Percentiles rank a stretch among this genome's conserved stretches.
phyloP scores from a whole-genome alignment of 2,888 invertebrate genomes.

The Perizoma affinitatum region DNA sequence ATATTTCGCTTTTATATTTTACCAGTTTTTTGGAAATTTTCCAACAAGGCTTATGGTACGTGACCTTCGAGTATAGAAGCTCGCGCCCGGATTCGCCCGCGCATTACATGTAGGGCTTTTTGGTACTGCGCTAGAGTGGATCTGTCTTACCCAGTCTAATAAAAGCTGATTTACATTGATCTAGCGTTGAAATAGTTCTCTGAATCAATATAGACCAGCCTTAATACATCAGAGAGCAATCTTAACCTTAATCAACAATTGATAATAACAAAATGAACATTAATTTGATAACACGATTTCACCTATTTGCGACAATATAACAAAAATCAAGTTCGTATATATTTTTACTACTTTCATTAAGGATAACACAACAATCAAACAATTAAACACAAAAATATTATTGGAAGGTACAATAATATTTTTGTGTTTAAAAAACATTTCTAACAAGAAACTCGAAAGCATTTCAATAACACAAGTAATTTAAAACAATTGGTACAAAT shows the following conservation, averaged over 20 bases:
- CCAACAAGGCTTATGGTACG: slow-evolving; percentile 74
- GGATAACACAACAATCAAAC: no score
- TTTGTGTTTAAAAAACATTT: neutral
- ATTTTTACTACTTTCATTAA: no score
- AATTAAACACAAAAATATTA: no score
- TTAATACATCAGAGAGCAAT: neutral
- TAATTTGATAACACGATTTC: slow-evolving; percentile 6
- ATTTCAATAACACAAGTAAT: slow-evolving; percentile 5
- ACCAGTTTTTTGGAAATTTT: slow-evolving; percentile 72
- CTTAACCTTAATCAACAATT: neutral
- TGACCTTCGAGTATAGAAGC: slow-evolving; percentile 60
- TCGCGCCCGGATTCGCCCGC: slow-evolving; percentile 61
- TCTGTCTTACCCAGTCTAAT: slow-evolving; percentile 43
- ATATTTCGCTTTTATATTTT: slow-evolving; percentile 80
- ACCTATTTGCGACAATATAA: slow-evolving; percentile 11
- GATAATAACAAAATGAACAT: slow-evolving; percentile 9
- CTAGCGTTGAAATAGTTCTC: neutral
- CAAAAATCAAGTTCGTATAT: slow-evolving; percentile 6
- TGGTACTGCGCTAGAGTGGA: slow-evolving; percentile 55
- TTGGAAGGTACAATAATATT: no score
- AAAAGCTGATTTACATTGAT: slow-evolving; percentile 1
- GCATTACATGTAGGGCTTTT: slow-evolving; percentile 62
- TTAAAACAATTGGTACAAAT: slow-evolving; percentile 10
- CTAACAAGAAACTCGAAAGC: neutral
- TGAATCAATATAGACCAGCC: neutral